A percentile compares a stretch with the other conserved stretches of the same genome.
Conservation (phyloP, 1,140 invertebrate genomes). For the Cotesia glomerata region DNA sequence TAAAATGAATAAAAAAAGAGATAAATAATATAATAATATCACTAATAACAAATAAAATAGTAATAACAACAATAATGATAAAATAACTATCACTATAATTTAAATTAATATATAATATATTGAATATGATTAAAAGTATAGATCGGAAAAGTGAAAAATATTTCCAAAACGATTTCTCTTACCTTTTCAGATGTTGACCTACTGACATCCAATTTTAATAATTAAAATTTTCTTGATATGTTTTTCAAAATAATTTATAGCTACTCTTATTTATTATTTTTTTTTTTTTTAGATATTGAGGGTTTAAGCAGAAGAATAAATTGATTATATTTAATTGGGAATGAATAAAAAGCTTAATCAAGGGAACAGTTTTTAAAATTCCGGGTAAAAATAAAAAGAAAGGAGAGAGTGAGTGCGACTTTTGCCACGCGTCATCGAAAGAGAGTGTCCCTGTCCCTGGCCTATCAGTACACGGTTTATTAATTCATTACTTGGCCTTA, state of each 20-base stretch:
- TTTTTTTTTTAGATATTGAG: too few relatives aligned
- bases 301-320: too few relatives aligned
- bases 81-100: too few relatives aligned
- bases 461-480: background rate
- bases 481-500: background rate
- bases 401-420: slow-evolving; percentile 12
- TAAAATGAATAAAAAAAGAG: too few relatives aligned
- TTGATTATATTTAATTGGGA: too few relatives aligned
- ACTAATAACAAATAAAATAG: too few relatives aligned
- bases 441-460: slow-evolving; percentile 27
- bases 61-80: too few relatives aligned
- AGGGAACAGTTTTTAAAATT: background rate
- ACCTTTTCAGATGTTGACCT: slow-evolving; percentile 46
- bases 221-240: background rate
- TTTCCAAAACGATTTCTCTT: slow-evolving; percentile 52
- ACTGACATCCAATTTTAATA: slow-evolving; percentile 59
- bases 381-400: slow-evolving; percentile 11
- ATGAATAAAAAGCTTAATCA: background rate
- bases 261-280: background rate
- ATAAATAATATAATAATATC: too few relatives aligned
- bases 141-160: background rate
- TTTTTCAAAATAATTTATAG: background rate
- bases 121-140: background rate
- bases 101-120: background rate
- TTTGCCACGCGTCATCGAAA: slow-evolving; percentile 8